These are phyloP conservation scores for Rotaria socialis DNA, from an alignment of 2,888 invertebrate species.

Conservation along the genomic window DNA sequence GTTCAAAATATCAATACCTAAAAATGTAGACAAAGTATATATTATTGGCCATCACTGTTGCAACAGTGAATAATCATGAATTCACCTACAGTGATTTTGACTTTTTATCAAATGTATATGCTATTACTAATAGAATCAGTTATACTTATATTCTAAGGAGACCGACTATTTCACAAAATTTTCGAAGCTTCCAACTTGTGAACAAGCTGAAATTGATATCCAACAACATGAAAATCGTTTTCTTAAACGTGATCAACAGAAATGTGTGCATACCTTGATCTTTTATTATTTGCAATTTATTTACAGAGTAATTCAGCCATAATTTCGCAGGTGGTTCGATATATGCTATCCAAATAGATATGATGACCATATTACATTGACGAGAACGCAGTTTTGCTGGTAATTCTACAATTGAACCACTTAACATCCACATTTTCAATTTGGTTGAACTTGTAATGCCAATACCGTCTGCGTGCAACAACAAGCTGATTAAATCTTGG, in stretches of 20 bases:
- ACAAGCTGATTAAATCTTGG: not conserved
- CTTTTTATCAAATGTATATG: too few relatives aligned
- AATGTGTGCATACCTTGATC: not conserved
- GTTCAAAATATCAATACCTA: not conserved
- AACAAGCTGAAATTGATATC: not conserved
- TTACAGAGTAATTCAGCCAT: not conserved
- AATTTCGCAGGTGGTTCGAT: not conserved
- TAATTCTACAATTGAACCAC: not conserved
- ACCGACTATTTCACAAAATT: not conserved
- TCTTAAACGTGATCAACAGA: not conserved
- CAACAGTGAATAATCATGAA: too few relatives aligned
- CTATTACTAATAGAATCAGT: not conserved
- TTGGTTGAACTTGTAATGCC: not conserved
- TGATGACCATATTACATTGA: not conserved
- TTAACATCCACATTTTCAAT: slow-evolving; percentile 14
- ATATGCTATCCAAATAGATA: not conserved
- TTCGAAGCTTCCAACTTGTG: not conserved
- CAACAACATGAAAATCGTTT: not conserved
- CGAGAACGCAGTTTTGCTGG: not conserved
- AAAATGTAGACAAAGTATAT: not conserved
- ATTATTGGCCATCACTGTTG: too few relatives aligned
- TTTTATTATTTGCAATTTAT: not conserved
- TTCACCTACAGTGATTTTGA: too few relatives aligned
- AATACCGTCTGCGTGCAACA: not conserved
- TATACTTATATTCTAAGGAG: not conserved